Evolutionary conservation across 2,888 invertebrate genomes (phyloP), one percentile per base, ranked within the genome.

Genomic region (Drosophila acutilabella): DNA sequence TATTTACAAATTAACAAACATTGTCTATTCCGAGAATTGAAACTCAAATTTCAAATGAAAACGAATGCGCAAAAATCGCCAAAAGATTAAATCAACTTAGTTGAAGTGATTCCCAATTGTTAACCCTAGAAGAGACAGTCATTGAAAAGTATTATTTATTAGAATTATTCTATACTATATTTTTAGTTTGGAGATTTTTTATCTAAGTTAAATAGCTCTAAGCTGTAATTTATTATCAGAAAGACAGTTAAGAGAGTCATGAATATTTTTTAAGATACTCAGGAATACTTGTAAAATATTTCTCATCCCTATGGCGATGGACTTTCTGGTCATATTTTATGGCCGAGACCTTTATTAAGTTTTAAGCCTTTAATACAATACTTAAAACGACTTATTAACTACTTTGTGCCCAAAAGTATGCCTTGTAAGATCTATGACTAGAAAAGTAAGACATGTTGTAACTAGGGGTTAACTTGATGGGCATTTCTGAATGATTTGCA

Each of bases 21-120:
- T 58, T 48, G 26, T 58, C n/a, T 13, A 56, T 74, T 76, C 74
- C 62, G 65, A 69, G 68, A 68, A 64, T 26, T 30, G 38, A 10
- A 38, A 45, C 18, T 45, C 30, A 40, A 76, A 54, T 42, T 48
- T 47, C 51, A 44, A 67, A 56, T 47, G 6, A 45, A 64, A 76
- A 20, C 38, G 40, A 60, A 67, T 68, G 45, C 61, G 40, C 47
- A 68, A 59, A 74, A 71, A 54, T 50, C 57, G 40, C 10, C 14
- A 50, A 44, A 51, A 58, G 57, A 16, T 53, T 41, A 57, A 56
- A 40, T 54, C n/a, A 16, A 64, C 47, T 57, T 30, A 26, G 41
- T 54, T 54, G 18, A 44, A 33, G 50, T 47, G 45, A 42, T 30
- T 61, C 26, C n/a, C 48, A 41, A 13, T 36, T 33, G 2, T 61